Evolutionary conservation across 2,888 invertebrate genomes (phyloP), one percentile per base, ranked within the genome.

Genomic region (Endomychus coccineus): DNA sequence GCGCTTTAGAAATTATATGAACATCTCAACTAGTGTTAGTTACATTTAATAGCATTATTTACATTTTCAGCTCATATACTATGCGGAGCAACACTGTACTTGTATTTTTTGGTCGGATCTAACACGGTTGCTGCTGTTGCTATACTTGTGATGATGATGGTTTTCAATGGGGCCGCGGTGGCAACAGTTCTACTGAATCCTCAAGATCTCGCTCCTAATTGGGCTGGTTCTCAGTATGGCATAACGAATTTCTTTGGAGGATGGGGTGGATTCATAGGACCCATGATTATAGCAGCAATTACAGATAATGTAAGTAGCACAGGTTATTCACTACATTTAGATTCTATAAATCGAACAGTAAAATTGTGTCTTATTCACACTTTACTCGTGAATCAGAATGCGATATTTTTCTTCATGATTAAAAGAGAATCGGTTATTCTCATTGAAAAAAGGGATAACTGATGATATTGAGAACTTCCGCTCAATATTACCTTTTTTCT

Each of bases 61-160:
- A 46, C 51, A 39, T 11, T 49, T 48, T 30, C 45, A 71, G 71
- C 72, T 1, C 72, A 72, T 59, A 56, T 72, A 14, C 50, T 71
- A 3, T 71, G 71, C 1, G 72, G 71, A 0, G 42, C 71, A 2
- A 62, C 71, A 0, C 64, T 72, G 1, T 40, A 27, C 9, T 17
- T 27, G 9, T 36, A 32, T 9, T 28, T 36, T 11, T 15, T 27
- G 3, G 30, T 35, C 10, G 43, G 40, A 11, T 39, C 35, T 13
- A 39, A 34, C 23, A 27, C 34, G 10, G 31, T 23, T 19, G 29
- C 36, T 17, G 43, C 34, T 5, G 34, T 43, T n/a, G 12, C 33
- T 12, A 16, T 40, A 7, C 21, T 41, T 16, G 31, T 36, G 10
- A 24, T 39, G n/a, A 40, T 35, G 27, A 23, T 37, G n/a, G 30